Base-by-base conservation (phyloP, 2,888 invertebrate genomes). In the Tryphoninae sp. region DNA sequence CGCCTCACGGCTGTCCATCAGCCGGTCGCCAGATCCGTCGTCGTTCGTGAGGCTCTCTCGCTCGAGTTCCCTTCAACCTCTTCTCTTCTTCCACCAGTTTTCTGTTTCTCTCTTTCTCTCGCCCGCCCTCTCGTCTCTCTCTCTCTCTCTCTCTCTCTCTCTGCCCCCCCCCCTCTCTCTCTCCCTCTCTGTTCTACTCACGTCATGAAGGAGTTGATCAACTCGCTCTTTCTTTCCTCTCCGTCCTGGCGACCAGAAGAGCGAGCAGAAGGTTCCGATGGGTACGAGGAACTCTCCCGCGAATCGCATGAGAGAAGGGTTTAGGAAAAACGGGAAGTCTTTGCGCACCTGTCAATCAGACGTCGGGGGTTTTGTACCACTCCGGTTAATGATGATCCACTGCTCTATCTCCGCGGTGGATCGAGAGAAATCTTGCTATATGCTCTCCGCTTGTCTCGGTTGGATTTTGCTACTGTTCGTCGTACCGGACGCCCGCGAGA, bases 381-480 rank as follows among this genome's bases (percentile, higher is more conserved):
- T 86, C 87, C 87, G 87, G 88, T 89, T 90, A 90, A 90, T 89
- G 91, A 90, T 90, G 90, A 90, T 90, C 90, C 90, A 89, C 89
- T 89, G 89, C 90, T 89, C 88, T 89, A 89, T 90, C 89, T 89
- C 77, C 78, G 85, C 78, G 77, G 81, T 68, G 77, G 86, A 88
- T 88, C 87, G 84, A 84, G 85, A 83, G 83, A 68, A 19, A 19
- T 40, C 64, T 45, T 16, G 8, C 45, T 64, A 23, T 61, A 55
- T 58, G 19, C 55, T 19, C 16, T 42, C 19, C 68, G 74, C 64
- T 82, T 72, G 55, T 75, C 74, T 62, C 77, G 71, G 33, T 80
- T 78, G 55, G 22, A 78, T 81, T 62, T 69, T 61, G 53, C 45
- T 67, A 51, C 55, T 64, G 64, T 62, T 76, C 68, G 58, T 68